Percentiles rank a stretch among this genome's conserved stretches.
phyloP scores from a whole-genome alignment of 2,113 vertebrate genomes.

The Pycnonotus jocosus region DNA sequence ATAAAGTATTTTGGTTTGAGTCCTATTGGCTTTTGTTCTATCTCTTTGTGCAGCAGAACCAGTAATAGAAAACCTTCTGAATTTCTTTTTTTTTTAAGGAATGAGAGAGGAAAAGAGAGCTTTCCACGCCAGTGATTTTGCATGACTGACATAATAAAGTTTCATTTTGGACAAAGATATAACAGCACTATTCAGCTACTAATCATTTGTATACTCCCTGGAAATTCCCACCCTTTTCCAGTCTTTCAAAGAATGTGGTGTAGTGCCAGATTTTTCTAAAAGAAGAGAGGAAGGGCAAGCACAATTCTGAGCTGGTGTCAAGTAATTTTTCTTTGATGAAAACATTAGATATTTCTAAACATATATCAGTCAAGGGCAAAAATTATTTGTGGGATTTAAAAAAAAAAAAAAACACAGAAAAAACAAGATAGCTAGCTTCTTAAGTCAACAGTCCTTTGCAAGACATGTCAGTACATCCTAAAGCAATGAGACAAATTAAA shows the following conservation, averaged over 20 bases:
- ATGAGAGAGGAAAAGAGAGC: not conserved
- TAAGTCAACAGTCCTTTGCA: not conserved
- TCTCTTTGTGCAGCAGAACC: not conserved
- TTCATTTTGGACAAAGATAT: not conserved
- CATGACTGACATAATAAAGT: not conserved
- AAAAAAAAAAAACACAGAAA: not conserved
- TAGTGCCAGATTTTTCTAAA: not conserved
- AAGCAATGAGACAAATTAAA: not conserved
- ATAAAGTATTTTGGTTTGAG: conserved; percentile 52
- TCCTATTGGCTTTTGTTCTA: not conserved
- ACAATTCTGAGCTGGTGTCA: not conserved
- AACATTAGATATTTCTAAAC: not conserved
- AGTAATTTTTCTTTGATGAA: not conserved
- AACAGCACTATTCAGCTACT: not conserved
- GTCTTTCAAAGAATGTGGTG: not conserved
- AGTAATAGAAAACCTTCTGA: not conserved
- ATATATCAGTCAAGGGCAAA: not conserved
- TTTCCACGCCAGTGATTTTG: not conserved
- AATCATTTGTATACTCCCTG: not conserved
- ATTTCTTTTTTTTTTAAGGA: not conserved
- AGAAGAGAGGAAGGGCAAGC: not conserved
- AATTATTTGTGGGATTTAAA: not conserved
- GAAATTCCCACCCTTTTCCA: not conserved
- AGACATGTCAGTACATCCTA: not conserved
- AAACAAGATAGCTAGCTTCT: not conserved